Evolutionary conservation across 1,140 invertebrate genomes (phyloP).

Genomic region (Drosophila murphyi): DNA sequence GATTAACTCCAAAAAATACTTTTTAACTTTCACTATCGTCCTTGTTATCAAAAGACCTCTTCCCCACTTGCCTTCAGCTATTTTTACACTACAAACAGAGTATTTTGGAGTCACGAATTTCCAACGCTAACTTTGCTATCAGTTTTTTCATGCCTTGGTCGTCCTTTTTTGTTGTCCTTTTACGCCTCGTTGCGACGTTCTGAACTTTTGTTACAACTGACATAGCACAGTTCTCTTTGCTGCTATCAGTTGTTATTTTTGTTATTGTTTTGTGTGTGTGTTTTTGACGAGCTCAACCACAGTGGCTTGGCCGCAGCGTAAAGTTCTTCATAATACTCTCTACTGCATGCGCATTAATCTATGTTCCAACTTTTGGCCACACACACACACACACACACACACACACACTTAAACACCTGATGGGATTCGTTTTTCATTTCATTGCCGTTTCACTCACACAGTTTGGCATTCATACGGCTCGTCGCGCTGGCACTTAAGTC

Average conservation of each 20-base stretch:
- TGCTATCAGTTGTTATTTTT: slow-evolving; percentile 4
- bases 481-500: slow-evolving; percentile 73
- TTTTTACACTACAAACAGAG: neutral
- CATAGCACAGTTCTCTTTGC: slow-evolving; percentile 7
- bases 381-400: neutral
- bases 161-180: slow-evolving; percentile 32
- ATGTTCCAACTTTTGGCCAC: slow-evolving; percentile 39
- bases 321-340: slow-evolving; percentile 47
- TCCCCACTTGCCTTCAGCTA: no score
- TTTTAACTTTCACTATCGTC: no score
- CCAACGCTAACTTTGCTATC: neutral
- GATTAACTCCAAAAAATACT: no score
- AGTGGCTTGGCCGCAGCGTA: slow-evolving; percentile 32
- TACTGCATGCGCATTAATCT: slow-evolving; percentile 78
- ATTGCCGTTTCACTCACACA: slow-evolving; percentile 17
- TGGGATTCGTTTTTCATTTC: slow-evolving; percentile 3
- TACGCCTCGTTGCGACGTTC: slow-evolving; percentile 51
- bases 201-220: slow-evolving; percentile 59
- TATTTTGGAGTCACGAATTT: neutral
- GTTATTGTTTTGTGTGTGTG: neutral
- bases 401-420: slow-evolving; percentile 6
- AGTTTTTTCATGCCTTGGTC: slow-evolving; percentile 30
- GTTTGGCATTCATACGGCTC: slow-evolving; percentile 67
- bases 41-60: no score
- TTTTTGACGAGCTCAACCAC: slow-evolving; percentile 10